Evolutionary conservation across 2,888 invertebrate species (phyloP), one percentile per base, ranked within the genome.

Genomic region (Euspilapteryx auroguttella): DNA sequence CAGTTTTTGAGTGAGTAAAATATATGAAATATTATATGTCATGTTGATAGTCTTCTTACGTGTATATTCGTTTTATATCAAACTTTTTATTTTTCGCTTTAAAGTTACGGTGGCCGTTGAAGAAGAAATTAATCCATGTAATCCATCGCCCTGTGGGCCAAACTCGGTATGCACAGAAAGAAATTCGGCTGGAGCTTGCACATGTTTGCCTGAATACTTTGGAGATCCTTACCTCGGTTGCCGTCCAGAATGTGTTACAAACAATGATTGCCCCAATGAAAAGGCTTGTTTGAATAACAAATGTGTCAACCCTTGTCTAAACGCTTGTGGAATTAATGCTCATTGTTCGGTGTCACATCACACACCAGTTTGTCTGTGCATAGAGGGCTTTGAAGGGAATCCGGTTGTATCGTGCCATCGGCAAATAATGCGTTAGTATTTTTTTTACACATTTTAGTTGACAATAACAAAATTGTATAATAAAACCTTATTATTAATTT

Each of bases 181-280:
- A 40, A 87, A 87, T 53, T 86, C 86, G 17, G 90, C 88, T 11
- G 92, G 90, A 27, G 86, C 91, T 11, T 94, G 94, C 49, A 79
- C 82, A 9, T 94, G 94, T 50, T 59, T 87, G 31, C 81, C 86
- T 8, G 89, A 88, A 49, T 92, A 90, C 55, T 86, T 84, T 40
- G 94, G 94, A 21, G 91, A 94, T 65, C 93, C 94, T 1, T 90
- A 91, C 48, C 82, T 85, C 2, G 87, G 89, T 32, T 93, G 92
- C 53, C 79, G 88, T 39, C 91, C 91, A 3, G 91, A 92, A 69
- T 92, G 92, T 52, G 86, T 90, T 3, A 85, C 66, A 27, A 92
- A 92, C 49, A 85, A 86, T 14, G 92, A 92, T 45, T 93, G 92
- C 44, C 69, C 83, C 17, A 79, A 81, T 36, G 81, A 83, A 40